Evolutionary conservation across 2,888 invertebrate species (phyloP).

Genomic region (Caenorhabditis uteleia): DNA sequence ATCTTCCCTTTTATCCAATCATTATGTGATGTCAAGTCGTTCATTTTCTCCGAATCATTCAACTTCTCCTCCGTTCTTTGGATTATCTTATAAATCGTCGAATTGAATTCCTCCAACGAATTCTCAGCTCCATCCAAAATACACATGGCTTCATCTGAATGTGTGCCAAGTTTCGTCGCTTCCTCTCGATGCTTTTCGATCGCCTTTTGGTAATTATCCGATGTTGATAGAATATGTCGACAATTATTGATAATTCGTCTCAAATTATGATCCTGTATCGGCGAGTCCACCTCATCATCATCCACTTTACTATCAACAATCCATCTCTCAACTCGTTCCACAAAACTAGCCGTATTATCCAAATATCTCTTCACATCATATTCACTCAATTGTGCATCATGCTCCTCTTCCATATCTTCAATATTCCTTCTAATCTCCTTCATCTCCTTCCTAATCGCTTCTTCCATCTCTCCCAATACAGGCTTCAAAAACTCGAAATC

Average conservation of each 20-base stretch:
- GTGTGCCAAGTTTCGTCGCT: neutral
- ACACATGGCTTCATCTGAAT: slow-evolving; percentile 5
- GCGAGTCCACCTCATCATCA: slow-evolving; percentile 14
- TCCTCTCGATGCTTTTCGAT: slow-evolving; percentile 3
- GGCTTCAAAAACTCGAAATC: neutral
- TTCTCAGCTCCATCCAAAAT: slow-evolving; percentile 13
- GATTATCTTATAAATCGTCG: neutral
- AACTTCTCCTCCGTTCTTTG: slow-evolving; percentile 6
- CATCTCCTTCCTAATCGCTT: neutral
- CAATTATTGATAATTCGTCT: slow-evolving; percentile 3
- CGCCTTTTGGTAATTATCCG: slow-evolving; percentile 3
- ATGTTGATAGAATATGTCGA: slow-evolving; percentile 10
- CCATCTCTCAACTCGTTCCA: slow-evolving; percentile 16
- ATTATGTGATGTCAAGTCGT: slow-evolving; percentile 18
- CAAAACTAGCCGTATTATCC: slow-evolving; percentile 16
- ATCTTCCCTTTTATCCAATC: slow-evolving; percentile 27
- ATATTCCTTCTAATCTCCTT: slow-evolving; percentile 6
- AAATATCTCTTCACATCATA: slow-evolving; percentile 1
- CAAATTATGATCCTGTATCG: neutral
- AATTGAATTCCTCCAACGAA: slow-evolving; percentile 6
- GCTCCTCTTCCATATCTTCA: neutral
- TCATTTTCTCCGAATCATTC: slow-evolving; percentile 3
- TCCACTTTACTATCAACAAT: slow-evolving; percentile 14
- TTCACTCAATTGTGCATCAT: slow-evolving; percentile 4
- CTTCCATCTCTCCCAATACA: neutral